Evolutionary conservation across 2,888 invertebrate genomes (phyloP).

Genomic region (Synanthedon vespiformis): DNA sequence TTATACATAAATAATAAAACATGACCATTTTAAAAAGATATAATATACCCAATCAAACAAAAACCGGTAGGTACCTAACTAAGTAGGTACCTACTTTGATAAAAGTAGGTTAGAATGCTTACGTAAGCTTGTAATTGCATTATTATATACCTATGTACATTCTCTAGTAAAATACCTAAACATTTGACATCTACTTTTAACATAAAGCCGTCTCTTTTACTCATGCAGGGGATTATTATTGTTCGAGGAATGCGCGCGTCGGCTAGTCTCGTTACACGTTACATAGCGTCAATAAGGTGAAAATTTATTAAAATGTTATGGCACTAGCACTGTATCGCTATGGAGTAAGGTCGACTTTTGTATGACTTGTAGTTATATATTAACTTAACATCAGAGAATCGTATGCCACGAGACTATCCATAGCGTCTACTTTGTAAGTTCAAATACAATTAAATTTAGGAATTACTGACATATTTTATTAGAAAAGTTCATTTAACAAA

Average conservation of each 20-base stretch:
- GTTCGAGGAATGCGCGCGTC: slow-evolving; percentile 68
- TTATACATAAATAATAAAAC: not conserved
- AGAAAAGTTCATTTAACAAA: not conserved
- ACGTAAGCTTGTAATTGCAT: slow-evolving; percentile 61
- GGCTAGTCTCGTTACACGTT: slow-evolving; percentile 57
- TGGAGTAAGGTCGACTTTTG: slow-evolving; percentile 30
- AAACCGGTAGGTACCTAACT: slow-evolving; percentile 7
- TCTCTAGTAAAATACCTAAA: slow-evolving; percentile 67
- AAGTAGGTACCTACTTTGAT: slow-evolving; percentile 15
- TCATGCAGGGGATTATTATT: slow-evolving; percentile 56
- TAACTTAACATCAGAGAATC: slow-evolving; percentile 19
- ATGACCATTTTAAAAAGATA: not conserved
- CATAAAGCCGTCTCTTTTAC: slow-evolving; percentile 50
- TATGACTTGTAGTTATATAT: slow-evolving; percentile 4
- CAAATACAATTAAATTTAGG: slow-evolving; percentile 54
- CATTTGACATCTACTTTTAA: slow-evolving; percentile 67
- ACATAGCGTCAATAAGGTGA: slow-evolving; percentile 28
- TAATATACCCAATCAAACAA: not conserved
- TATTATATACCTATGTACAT: slow-evolving; percentile 59
- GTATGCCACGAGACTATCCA: slow-evolving; percentile 51
- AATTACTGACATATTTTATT: slow-evolving; percentile 15
- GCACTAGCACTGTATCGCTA: not conserved
- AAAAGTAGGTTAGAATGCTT: slow-evolving; percentile 58
- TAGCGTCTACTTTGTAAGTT: slow-evolving; percentile 64
- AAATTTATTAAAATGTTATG: not conserved